These are phyloP conservation scores for Zaprionus capensis DNA, from an alignment of 1,140 invertebrate species.

Conservation along the genomic window DNA sequence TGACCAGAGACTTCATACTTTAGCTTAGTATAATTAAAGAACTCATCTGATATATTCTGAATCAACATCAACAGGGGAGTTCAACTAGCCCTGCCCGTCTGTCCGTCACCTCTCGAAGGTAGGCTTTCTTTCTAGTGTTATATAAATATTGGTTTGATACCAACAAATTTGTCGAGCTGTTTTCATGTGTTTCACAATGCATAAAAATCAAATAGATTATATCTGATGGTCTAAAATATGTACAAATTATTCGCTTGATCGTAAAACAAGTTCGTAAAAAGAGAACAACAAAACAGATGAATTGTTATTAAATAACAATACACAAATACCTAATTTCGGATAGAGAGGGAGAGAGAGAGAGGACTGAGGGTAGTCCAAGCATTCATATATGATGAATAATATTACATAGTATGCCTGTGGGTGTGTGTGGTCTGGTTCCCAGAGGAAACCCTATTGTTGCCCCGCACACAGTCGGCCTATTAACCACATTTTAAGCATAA, in stretches of 20 bases:
- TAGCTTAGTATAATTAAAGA: not conserved
- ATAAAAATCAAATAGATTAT: slow-evolving; percentile 11
- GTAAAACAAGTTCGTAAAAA: slow-evolving; percentile 45
- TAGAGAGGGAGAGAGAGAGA: slow-evolving; percentile 2
- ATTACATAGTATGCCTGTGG: slow-evolving; percentile 56
- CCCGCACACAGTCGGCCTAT: slow-evolving; percentile 66
- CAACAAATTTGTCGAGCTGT: slow-evolving; percentile 1
- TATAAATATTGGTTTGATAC: not conserved
- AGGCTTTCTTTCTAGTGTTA: too few species aligned
- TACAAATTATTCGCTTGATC: slow-evolving; percentile 15
- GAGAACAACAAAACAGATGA: slow-evolving; percentile 51
- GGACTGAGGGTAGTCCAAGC: not conserved
- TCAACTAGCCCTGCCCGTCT: too few species aligned
- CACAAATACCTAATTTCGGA: slow-evolving; percentile 74
- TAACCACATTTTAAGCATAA: slow-evolving; percentile 83
- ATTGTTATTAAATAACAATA: slow-evolving; percentile 79
- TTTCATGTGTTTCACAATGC: slow-evolving; percentile 15
- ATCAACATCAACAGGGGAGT: too few species aligned
- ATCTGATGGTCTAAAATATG: not conserved
- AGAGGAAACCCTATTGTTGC: slow-evolving; percentile 62
- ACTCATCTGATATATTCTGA: too few species aligned
- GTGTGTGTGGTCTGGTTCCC: slow-evolving; percentile 34
- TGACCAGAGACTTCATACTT: not conserved
- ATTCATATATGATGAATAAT: slow-evolving; percentile 49
- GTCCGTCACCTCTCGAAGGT: too few species aligned